Conservation (phyloP, 2,797 vertebrate species). For the Acanthornis magna region DNA sequence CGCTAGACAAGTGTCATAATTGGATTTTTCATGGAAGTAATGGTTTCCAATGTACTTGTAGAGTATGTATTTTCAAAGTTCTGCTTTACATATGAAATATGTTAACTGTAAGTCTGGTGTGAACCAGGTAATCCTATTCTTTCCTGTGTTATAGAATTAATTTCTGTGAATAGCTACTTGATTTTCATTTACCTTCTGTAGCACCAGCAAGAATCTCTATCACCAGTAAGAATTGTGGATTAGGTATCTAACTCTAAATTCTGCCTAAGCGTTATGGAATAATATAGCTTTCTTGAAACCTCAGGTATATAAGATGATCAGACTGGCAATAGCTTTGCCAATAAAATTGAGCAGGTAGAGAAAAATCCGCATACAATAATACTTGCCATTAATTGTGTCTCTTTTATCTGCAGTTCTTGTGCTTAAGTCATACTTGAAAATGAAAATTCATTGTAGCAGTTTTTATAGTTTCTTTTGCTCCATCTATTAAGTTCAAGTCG, state of each 20-base stretch:
- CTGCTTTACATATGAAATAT: not conserved
- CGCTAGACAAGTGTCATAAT: not conserved
- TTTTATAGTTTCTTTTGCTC: not conserved
- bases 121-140: not conserved
- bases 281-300: not conserved
- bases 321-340: not conserved
- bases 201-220: not conserved
- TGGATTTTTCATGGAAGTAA: not conserved
- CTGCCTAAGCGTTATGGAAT: not conserved
- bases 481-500: not conserved
- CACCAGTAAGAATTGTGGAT: not conserved
- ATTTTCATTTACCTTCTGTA: not conserved
- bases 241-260: not conserved
- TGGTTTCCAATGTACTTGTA: not conserved
- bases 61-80: not conserved
- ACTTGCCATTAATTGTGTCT: not conserved
- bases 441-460: not conserved
- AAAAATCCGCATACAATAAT: not conserved
- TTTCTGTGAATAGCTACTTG: not conserved
- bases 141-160: not conserved
- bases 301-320: not conserved
- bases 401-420: not conserved
- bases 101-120: not conserved
- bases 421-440: not conserved
- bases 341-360: not conserved